phyloP scores from a whole-genome alignment of 2,888 invertebrate genomes.

The Hirtodrosophila trivittata region DNA sequence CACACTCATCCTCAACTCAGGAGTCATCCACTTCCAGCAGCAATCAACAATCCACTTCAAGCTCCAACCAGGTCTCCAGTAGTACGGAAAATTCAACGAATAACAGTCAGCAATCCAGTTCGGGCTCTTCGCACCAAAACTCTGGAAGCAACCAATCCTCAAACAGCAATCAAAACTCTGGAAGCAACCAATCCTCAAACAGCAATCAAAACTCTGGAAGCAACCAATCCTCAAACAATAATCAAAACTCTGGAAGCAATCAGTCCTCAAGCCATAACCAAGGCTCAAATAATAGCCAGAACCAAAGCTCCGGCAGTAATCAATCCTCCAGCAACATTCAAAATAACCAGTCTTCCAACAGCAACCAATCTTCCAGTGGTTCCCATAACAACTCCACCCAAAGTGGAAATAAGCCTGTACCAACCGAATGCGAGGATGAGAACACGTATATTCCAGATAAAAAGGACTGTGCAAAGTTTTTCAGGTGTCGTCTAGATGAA shows the following conservation, averaged over 20 bases:
- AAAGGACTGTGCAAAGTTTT: conserved; percentile 86
- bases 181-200: conserved; percentile 33
- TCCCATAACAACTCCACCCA: conserved; percentile 26
- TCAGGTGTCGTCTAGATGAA: conserved; percentile 85
- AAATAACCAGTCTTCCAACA: conserved; percentile 9
- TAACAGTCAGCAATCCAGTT: conserved; percentile 46
- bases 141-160: conserved; percentile 43
- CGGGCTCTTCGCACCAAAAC: conserved; percentile 48
- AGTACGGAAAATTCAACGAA: conserved; percentile 44
- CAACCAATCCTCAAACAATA: conserved; percentile 33
- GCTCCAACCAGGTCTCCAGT: conserved; percentile 48
- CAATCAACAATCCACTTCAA: conserved; percentile 48
- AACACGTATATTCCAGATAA: conserved; percentile 84
- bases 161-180: conserved; percentile 17
- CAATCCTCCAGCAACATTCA: conserved; percentile 32
- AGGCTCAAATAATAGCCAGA: conserved; percentile 34
- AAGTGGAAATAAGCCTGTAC: conserved; percentile 33
- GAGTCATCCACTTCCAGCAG: conserved; percentile 36
- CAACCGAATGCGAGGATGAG: conserved; percentile 79
- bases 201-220: conserved; percentile 38
- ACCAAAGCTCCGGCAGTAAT: conserved; percentile 25
- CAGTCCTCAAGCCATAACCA: conserved; percentile 38
- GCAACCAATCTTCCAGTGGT: conserved; percentile 28
- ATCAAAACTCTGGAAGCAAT: conserved; percentile 34
- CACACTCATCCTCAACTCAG: conserved; percentile 49